Percentiles rank a stretch among this genome's conserved stretches.
These are phyloP conservation scores for Magallana nippona DNA, from an alignment of 2,888 invertebrate genomes.

Conservation along the genomic window DNA sequence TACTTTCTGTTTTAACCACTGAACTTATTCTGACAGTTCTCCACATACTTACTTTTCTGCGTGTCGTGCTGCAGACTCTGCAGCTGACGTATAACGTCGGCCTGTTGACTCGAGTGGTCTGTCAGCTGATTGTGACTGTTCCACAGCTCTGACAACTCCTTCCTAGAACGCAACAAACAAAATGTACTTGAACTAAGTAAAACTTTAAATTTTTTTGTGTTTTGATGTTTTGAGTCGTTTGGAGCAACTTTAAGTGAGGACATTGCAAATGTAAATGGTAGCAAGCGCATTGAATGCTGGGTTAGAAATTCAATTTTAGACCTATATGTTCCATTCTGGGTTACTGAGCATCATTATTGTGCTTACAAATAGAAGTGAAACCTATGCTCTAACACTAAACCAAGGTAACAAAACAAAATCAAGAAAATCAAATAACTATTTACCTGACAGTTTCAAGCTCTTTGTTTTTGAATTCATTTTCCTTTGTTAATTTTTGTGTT, in stretches of 20 bases:
- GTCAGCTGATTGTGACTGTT: slow-evolving; percentile 74
- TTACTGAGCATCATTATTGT: too few species aligned
- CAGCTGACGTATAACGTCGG: slow-evolving; percentile 76
- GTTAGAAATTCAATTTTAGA: too few species aligned
- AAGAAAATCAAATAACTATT: not conserved
- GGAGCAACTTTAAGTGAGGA: too few species aligned
- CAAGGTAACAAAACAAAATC: too few species aligned
- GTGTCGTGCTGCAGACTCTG: slow-evolving; percentile 77
- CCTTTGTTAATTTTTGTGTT: slow-evolving; percentile 63
- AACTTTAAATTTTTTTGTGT: too few species aligned
- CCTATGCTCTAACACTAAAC: too few species aligned
- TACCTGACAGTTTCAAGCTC: slow-evolving; percentile 74
- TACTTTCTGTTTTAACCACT: not conserved
- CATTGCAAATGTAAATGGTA: too few species aligned
- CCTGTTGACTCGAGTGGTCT: slow-evolving; percentile 77
- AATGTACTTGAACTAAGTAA: too few species aligned
- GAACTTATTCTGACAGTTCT: not conserved
- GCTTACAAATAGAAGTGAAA: too few species aligned
- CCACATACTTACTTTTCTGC: slow-evolving; percentile 70
- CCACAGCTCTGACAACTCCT: slow-evolving; percentile 76
- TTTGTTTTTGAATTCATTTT: slow-evolving; percentile 71
- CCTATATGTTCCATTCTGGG: too few species aligned
- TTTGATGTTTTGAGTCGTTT: too few species aligned
- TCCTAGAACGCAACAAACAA: slow-evolving; percentile 55
- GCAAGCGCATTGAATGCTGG: too few species aligned